Percentiles rank a stretch among this genome's conserved stretches.
These are phyloP conservation scores for Octomys mimax DNA, from an alignment of 2,797 vertebrate genomes.

Conservation along the genomic window DNA sequence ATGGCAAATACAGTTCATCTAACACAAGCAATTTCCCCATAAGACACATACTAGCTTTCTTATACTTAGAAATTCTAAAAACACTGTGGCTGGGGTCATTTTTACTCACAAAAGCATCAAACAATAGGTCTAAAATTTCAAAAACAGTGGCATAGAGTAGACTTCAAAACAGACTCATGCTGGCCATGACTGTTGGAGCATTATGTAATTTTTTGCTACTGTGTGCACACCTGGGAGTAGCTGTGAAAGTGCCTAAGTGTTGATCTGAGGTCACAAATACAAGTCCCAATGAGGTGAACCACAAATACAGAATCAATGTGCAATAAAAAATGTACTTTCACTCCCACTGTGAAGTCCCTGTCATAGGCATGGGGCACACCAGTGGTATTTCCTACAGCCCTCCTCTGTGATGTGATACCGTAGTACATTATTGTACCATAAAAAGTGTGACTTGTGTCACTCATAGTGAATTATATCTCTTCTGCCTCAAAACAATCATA, in stretches of 20 bases:
- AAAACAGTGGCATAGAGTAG: not conserved
- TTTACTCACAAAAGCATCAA: not conserved
- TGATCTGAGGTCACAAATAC: not conserved
- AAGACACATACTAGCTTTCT: not conserved
- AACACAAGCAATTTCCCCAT: not conserved
- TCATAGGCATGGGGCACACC: not conserved
- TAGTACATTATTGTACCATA: constrained; percentile 18
- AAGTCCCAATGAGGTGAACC: not conserved
- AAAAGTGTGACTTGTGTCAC: constrained; percentile 10
- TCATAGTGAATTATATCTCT: constrained; percentile 61
- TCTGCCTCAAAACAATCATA: not conserved
- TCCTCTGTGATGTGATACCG: not conserved
- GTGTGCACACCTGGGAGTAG: not conserved
- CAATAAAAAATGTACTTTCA: not conserved
- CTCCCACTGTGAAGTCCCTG: not conserved
- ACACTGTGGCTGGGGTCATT: not conserved
- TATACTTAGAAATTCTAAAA: not conserved
- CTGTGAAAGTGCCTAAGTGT: not conserved
- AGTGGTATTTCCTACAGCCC: not conserved
- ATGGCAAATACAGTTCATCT: not conserved
- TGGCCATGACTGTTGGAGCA: not conserved
- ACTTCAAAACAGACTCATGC: not conserved
- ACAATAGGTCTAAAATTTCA: not conserved
- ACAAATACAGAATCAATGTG: not conserved
- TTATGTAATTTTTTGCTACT: not conserved